phyloP scores from a whole-genome alignment of 2,113 vertebrate species.

The Leucoraja erinaceus region DNA sequence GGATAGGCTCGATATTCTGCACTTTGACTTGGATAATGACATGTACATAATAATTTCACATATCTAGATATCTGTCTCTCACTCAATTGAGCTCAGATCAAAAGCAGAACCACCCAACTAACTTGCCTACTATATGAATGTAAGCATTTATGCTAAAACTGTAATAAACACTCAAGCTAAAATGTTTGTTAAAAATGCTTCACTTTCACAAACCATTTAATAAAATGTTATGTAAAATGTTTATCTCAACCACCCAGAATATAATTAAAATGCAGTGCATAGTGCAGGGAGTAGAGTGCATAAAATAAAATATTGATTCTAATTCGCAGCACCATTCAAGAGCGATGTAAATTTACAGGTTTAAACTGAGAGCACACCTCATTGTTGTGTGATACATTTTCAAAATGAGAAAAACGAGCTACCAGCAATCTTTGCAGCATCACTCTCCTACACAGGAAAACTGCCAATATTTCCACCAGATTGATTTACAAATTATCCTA shows the following conservation, averaged over 20 bases:
- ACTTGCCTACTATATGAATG: background rate
- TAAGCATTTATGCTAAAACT: background rate
- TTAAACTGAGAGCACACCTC: background rate
- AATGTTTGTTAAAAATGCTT: background rate
- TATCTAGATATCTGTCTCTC: background rate
- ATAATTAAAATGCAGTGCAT: background rate
- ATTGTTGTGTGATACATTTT: background rate
- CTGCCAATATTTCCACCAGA: background rate
- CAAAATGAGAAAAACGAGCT: background rate
- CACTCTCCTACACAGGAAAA: background rate
- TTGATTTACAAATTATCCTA: background rate
- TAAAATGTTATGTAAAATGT: background rate
- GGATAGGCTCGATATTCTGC: background rate
- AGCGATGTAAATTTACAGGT: background rate
- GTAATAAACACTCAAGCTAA: background rate
- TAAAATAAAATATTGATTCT: background rate
- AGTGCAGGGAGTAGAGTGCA: background rate
- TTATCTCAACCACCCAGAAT: constrained; percentile 8
- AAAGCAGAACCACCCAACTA: background rate
- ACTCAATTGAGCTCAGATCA: background rate
- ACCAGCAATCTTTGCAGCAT: background rate
- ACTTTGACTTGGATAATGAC: background rate
- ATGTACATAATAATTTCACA: background rate
- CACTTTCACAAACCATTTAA: background rate
- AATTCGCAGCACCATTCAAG: background rate